These are phyloP conservation scores for Sorex fumeus DNA, from an alignment of 2,113 vertebrate genomes.

Conservation along the genomic window DNA sequence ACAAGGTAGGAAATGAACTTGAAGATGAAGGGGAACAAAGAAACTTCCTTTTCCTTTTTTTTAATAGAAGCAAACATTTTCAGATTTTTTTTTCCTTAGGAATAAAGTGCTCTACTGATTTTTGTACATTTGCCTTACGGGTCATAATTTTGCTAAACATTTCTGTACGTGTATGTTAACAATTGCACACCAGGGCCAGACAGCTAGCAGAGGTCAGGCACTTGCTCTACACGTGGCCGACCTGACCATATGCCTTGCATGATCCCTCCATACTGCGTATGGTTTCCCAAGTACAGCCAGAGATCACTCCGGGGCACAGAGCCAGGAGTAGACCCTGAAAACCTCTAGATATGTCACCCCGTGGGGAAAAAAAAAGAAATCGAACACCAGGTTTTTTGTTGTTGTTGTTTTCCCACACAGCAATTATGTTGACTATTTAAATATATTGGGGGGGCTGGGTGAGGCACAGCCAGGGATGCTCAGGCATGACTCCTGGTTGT, in stretches of 20 bases:
- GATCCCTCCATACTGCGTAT: no score
- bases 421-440: not conserved
- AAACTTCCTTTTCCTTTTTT: not conserved
- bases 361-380: not conserved
- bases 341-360: no score
- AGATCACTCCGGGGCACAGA: no score
- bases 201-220: not conserved
- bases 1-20: not conserved
- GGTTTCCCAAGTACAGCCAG: no score
- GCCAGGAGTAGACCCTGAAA: no score
- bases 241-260: no score
- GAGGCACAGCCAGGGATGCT: no score
- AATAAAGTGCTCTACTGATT: not conserved
- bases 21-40: not conserved
- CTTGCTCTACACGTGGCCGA: no score
- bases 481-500: no score
- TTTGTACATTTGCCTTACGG: not conserved
- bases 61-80: no score
- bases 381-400: not conserved
- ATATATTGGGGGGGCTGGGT: no score
- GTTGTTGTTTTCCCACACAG: not conserved
- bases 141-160: not conserved
- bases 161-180: not conserved
- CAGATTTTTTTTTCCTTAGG: not conserved
- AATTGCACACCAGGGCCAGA: no score